Conservation (phyloP, 2,113 vertebrate species). For the Sitta europaea region DNA sequence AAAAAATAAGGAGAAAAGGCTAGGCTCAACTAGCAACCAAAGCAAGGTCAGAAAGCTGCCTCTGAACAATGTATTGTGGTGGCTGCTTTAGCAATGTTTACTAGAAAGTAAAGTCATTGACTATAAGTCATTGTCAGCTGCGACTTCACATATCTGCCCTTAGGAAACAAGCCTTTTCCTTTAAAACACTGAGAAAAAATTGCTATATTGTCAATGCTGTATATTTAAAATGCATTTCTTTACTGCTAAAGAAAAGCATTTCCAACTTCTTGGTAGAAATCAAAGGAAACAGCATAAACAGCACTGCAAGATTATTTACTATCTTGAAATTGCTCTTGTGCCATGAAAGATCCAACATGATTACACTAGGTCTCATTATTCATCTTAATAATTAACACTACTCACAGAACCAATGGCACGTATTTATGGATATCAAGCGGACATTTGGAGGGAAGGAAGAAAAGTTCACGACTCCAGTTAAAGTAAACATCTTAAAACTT, state of each 20-base stretch:
- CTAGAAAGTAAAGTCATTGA: background rate
- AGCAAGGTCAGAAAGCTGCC: background rate
- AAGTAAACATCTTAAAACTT: background rate
- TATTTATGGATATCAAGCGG: background rate
- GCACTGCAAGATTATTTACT: background rate
- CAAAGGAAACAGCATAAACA: background rate
- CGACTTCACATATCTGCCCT: background rate
- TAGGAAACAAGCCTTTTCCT: background rate
- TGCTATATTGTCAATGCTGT: rapidly evolving
- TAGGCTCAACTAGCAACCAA: background rate
- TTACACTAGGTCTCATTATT: background rate
- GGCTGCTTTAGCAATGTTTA: background rate
- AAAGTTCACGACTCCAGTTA: background rate
- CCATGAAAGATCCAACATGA: background rate
- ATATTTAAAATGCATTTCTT: background rate
- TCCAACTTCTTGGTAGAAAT: background rate
- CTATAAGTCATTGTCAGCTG: background rate
- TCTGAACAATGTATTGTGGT: background rate
- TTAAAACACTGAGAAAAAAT: background rate
- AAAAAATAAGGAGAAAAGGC: background rate
- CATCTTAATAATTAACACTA: background rate
- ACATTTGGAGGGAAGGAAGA: background rate
- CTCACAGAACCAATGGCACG: background rate
- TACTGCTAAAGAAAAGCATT: background rate
- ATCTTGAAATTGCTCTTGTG: background rate